phyloP scores from a whole-genome alignment of 2,113 vertebrate species.

The Tapirus terrestris region DNA sequence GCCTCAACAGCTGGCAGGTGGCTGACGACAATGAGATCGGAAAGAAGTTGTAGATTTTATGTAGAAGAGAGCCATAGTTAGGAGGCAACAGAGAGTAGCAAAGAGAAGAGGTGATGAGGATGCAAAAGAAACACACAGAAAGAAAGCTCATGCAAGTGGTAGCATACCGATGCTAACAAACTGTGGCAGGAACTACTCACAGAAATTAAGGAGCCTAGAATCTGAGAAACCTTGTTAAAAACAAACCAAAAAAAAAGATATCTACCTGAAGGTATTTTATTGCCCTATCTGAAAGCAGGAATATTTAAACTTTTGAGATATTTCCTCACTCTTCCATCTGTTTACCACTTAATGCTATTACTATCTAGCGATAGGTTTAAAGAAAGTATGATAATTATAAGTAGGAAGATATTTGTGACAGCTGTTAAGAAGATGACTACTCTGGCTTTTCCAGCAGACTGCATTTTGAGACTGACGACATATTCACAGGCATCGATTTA shows the following conservation, averaged over 20 bases:
- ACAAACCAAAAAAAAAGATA: background rate
- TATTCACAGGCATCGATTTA: background rate
- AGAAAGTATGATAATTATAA: background rate
- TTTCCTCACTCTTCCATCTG: background rate
- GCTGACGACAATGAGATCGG: background rate
- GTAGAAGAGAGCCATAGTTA: background rate
- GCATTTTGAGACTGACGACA: background rate
- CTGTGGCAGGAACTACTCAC: background rate
- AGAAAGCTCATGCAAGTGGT: background rate
- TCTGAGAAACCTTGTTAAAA: background rate
- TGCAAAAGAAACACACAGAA: background rate
- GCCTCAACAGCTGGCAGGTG: slow-evolving; percentile 60
- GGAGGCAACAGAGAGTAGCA: background rate
- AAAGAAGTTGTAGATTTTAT: background rate
- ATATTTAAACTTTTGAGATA: background rate
- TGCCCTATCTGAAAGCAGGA: background rate
- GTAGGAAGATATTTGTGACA: slow-evolving; percentile 22
- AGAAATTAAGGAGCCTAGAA: background rate
- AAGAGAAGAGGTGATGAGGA: background rate
- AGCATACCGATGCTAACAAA: background rate
- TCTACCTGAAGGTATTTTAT: background rate
- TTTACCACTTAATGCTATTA: background rate
- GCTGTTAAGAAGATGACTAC: background rate
- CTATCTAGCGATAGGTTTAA: background rate
- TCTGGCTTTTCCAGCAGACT: background rate